Base-by-base conservation (phyloP, 2,113 vertebrate genomes). In the Fregetta grallaria region DNA sequence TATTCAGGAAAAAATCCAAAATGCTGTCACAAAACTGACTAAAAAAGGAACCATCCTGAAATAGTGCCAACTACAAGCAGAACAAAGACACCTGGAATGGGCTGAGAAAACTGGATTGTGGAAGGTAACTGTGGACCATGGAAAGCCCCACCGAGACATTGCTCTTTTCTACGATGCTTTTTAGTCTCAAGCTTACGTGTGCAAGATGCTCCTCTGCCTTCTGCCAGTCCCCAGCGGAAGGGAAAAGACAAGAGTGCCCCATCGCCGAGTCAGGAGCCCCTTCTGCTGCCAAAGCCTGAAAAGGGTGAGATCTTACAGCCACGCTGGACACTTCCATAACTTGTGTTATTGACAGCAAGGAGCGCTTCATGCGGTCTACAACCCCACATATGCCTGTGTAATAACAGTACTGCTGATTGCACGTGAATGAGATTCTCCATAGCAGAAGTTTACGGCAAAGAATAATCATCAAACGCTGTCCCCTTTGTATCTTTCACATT, bases 351-450 rank as follows among this genome's bases (percentile, higher is more conserved):
- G 32, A 42, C 61, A 85, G 19, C 3, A 25, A 45, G 27, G 52
- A 59, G 62, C 70, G 34, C 22, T 56, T n/a, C 58, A 16, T 2
- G 3, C 3, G 49, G 34, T 47, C 36, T 15, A 13, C 15, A 83
- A 21, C 20, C 53, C 67, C 62, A 61, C 0, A 0, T 0, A 21
- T 4, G 27, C 2, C 36, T 9, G 16, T 11, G 36, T 7, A 62
- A 84, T 40, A 36, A 21, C 20, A 73, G 34, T 7, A 22, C 45
- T 78, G 76, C 74, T 22, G 5, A 38, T 34, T 26, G 71, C 72
- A 45, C 23, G 8, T 1, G 9, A 83, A 53, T 0, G 2, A 90
- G 52, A 50, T 29, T 18, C 70, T 21, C 53, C 3, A 2, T 0
- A 79, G 53, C 42, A 34, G 40, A 6, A 80, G 26, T 6, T 44